A percentile compares a stretch with the other conserved stretches of the same genome.
Conservation (phyloP, 2,797 vertebrate genomes). For the Gallinago stenura region DNA sequence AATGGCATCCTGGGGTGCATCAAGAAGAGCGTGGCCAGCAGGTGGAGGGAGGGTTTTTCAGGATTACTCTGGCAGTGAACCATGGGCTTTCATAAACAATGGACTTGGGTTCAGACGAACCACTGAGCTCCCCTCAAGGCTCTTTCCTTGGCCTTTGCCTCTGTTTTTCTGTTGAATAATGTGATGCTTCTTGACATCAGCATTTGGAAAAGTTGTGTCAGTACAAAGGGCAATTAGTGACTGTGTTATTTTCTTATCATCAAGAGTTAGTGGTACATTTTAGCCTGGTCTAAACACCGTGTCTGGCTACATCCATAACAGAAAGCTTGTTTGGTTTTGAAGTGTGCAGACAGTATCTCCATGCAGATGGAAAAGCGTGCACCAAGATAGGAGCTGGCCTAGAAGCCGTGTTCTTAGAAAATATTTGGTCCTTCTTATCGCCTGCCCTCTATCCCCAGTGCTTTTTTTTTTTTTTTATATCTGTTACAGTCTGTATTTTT, state of each 20-base stretch:
- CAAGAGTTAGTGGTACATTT: neutral
- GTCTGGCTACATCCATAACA: neutral
- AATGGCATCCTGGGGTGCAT: too few relatives aligned
- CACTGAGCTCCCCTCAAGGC: neutral
- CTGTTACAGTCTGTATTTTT: neutral
- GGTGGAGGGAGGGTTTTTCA: neutral
- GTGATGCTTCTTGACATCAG: neutral
- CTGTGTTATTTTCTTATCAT: neutral
- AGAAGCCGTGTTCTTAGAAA: neutral
- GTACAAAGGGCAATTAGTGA: neutral
- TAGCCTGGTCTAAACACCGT: neutral
- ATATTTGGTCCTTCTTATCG: neutral
- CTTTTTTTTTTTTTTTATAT: neutral
- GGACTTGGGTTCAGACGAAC: neutral
- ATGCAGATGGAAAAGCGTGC: neutral
- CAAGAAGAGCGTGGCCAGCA: too few relatives aligned
- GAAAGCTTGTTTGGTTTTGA: neutral
- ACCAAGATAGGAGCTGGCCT: neutral
- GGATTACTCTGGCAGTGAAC: neutral
- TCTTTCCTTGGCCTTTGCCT: neutral
- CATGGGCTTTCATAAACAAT: neutral
- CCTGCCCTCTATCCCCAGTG: neutral
- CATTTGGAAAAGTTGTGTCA: neutral
- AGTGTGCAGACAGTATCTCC: neutral
- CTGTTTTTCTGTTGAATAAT: neutral